Evolutionary conservation across 2,888 invertebrate genomes (phyloP).

Genomic region (Stenoptilia bipunctidactyla): DNA sequence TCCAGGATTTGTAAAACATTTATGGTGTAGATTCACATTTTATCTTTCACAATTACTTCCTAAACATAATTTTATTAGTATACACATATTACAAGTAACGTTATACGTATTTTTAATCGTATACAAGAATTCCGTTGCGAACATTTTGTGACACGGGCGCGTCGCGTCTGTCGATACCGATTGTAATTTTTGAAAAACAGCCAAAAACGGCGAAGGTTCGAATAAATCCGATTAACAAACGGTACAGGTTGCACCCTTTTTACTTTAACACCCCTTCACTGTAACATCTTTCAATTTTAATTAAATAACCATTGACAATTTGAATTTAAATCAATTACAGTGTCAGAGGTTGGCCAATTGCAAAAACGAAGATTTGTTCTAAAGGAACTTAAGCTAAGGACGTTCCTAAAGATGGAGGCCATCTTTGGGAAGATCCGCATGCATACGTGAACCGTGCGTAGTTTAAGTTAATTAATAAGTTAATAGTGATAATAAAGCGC

Average conservation of each 20-base stretch:
- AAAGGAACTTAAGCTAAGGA: constrained; percentile 56
- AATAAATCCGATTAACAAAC: constrained; percentile 4
- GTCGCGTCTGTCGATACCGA: constrained; percentile 27
- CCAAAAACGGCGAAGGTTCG: constrained; percentile 19
- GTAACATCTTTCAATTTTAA: constrained; percentile 33
- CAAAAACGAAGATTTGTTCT: constrained; percentile 72
- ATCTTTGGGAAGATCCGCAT: constrained; percentile 27
- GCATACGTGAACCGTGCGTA: constrained; percentile 20
- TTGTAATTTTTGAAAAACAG: constrained; percentile 25
- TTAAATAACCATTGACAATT: constrained; percentile 25
- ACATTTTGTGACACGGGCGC: constrained; percentile 53
- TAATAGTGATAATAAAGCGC: not conserved
- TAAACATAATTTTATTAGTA: constrained; percentile 55
- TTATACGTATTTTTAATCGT: constrained; percentile 68
- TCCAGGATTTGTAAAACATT: too few relatives aligned
- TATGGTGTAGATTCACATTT: constrained; percentile 28
- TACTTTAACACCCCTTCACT: constrained; percentile 58
- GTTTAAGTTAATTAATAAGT: too few relatives aligned
- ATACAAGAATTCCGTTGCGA: constrained; percentile 68
- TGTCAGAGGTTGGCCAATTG: constrained; percentile 71
- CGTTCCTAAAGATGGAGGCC: constrained; percentile 28
- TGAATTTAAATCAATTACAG: constrained; percentile 51
- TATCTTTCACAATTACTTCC: constrained; percentile 30
- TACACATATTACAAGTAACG: constrained; percentile 70
- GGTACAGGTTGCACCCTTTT: constrained; percentile 45